A percentile compares a stretch with the other conserved stretches of the same genome.
These are phyloP conservation scores for Muscicapa striata DNA, from an alignment of 2,797 vertebrate genomes.

Conservation along the genomic window DNA sequence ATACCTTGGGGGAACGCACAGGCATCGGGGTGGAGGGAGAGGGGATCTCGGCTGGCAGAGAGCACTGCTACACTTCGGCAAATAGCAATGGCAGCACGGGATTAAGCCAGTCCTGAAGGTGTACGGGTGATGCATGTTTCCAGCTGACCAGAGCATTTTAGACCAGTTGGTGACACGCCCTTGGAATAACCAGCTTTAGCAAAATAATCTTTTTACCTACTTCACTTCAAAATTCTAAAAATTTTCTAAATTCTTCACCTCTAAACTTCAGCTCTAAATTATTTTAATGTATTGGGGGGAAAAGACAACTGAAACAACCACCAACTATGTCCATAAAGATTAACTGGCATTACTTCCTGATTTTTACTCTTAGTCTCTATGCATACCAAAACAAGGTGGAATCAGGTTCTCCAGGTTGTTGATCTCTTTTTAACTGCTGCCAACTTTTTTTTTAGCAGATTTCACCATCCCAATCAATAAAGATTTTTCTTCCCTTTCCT, in stretches of 20 bases:
- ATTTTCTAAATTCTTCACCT: not conserved
- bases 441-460: not conserved
- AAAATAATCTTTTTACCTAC: slow-evolving; percentile 15
- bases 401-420: not conserved
- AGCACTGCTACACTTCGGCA: not conserved
- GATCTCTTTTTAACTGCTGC: slow-evolving; percentile 11
- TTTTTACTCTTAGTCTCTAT: not conserved
- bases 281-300: not conserved
- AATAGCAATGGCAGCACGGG: not conserved
- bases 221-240: not conserved
- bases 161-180: not conserved
- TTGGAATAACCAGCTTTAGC: not conserved
- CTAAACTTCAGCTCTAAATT: not conserved
- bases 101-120: not conserved
- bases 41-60: not conserved
- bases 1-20: fast-evolving
- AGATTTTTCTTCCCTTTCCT: slow-evolving; percentile 5
- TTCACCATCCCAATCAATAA: slow-evolving; percentile 9
- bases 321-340: not conserved
- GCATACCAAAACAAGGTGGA: not conserved
- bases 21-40: not conserved
- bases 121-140: not conserved
- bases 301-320: not conserved
- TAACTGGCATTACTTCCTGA: not conserved
- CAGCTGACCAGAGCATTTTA: not conserved